phyloP scores from a whole-genome alignment of 2,888 invertebrate genomes.

The Ceramica pisi region DNA sequence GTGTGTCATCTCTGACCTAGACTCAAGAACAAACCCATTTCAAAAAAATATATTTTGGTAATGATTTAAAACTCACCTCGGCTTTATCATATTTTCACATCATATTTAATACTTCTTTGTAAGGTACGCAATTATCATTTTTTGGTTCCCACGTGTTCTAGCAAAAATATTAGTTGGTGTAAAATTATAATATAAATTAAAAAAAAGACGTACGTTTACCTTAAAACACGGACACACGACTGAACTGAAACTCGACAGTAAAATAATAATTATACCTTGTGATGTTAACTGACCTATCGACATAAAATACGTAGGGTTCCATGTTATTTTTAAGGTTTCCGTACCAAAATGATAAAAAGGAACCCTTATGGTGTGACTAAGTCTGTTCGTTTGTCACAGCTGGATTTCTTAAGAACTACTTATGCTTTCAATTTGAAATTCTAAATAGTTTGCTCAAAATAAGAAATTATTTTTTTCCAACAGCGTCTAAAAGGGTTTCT shows the following conservation, averaged over 20 bases:
- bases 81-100: too few species aligned
- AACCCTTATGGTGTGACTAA: too few species aligned
- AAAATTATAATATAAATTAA: not conserved
- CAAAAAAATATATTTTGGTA: not conserved
- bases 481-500: too few species aligned
- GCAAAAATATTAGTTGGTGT: not conserved
- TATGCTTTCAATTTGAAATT: too few species aligned
- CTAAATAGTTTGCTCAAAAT: too few species aligned
- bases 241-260: not conserved
- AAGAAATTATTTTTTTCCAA: too few species aligned
- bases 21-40: too few species aligned
- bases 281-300: not conserved
- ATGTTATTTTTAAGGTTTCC: not conserved
- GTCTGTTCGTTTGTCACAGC: too few species aligned
- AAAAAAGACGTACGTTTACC: not conserved
- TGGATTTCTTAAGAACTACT: too few species aligned
- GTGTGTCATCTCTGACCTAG: too few species aligned
- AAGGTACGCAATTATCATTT: not conserved
- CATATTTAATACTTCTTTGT: not conserved
- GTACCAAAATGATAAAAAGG: too few species aligned
- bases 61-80: slow-evolving; percentile 6
- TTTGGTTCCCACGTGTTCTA: not conserved
- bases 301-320: not conserved
- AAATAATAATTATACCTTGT: slow-evolving; percentile 18
- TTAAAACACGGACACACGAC: not conserved